Evolutionary conservation across 1,140 invertebrate species (phyloP), one percentile per base, ranked within the genome.

Genomic region (Drosophila truncata): DNA sequence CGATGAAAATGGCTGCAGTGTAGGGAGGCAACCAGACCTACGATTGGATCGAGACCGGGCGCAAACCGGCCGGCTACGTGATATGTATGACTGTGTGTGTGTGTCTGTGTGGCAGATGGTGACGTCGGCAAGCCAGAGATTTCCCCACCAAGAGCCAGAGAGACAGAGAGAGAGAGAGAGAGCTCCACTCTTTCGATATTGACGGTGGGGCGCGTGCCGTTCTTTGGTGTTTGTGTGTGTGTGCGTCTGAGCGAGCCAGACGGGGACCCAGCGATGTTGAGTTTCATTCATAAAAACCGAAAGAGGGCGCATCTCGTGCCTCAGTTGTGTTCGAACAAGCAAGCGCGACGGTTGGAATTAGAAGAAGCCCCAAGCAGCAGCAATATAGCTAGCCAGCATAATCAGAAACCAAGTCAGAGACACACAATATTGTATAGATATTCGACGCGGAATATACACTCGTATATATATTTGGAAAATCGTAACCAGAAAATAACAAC

Each of bases 241-340:
- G 69, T 60, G 29, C 69, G 49, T 33, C 62, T 61, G 47, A 60
- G 54, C 70, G 23, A 18, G 18, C 49, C 49, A 20, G 46, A 35
- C 42, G 41, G 42, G 50, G 42, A 41, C 35, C 41, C 59, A 46
- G 62, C 52, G 63, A 70, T 79, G 85, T 90, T 90, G 79, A 91
- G 82, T 91, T 93, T 93, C 92, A 93, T 93, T 93, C 92, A 93
- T 93, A 93, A 93, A 92, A 93, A 91, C 88, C 85, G 81, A 91
- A 88, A 84, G 92, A 91, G 87, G 78, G 84, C 90, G 75, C 88
- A 91, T 91, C 92, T 93, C 92, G 92, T 91, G 92, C 74, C 91
- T 93, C 92, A 93, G 92, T 93, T 92, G 81, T 91, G 82, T 93
- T 93, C 86, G 84, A 81, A 92, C 91, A 90, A 92, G 91, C 91